phyloP scores from a whole-genome alignment of 2,888 invertebrate genomes.

The Hypolimnas misippus region DNA sequence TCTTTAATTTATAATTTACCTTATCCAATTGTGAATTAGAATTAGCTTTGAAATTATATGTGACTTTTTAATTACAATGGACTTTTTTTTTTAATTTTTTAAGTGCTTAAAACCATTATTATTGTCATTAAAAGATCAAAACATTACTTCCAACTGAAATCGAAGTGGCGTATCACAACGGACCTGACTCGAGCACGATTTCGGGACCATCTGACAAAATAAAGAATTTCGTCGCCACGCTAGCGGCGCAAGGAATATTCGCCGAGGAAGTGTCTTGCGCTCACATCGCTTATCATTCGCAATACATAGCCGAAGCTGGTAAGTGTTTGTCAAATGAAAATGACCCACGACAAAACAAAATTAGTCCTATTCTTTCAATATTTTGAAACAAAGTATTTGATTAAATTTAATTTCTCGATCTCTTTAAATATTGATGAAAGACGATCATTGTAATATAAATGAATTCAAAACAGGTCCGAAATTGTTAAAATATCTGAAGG shows the following conservation, averaged over 20 bases:
- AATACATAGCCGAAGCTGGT: constrained; percentile 89
- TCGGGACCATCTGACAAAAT: constrained; percentile 92
- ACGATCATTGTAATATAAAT: not conserved
- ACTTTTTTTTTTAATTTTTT: no score
- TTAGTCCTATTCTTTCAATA: not conserved
- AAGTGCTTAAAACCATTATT: no score
- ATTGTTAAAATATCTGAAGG: constrained; percentile 48
- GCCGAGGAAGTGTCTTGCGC: not conserved
- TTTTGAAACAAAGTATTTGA: not conserved
- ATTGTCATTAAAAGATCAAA: no score
- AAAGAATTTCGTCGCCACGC: constrained; percentile 85
- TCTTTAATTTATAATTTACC: no score
- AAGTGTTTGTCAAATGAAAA: constrained; percentile 36
- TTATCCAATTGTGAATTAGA: no score
- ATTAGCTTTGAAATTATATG: no score
- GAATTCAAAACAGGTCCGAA: not conserved
- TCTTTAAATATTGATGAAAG: no score
- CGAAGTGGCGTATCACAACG: constrained; percentile 94
- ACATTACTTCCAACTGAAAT: constrained; percentile 90
- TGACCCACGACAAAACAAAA: no score
- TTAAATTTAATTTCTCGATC: not conserved
- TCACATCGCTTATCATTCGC: constrained; percentile 95
- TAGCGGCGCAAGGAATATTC: constrained; percentile 84
- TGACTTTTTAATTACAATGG: no score
- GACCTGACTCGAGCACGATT: constrained; percentile 93